Evolutionary conservation across 1,140 invertebrate genomes (phyloP), one percentile per base, ranked within the genome.

Genomic region (Temnothorax nylanderi): DNA sequence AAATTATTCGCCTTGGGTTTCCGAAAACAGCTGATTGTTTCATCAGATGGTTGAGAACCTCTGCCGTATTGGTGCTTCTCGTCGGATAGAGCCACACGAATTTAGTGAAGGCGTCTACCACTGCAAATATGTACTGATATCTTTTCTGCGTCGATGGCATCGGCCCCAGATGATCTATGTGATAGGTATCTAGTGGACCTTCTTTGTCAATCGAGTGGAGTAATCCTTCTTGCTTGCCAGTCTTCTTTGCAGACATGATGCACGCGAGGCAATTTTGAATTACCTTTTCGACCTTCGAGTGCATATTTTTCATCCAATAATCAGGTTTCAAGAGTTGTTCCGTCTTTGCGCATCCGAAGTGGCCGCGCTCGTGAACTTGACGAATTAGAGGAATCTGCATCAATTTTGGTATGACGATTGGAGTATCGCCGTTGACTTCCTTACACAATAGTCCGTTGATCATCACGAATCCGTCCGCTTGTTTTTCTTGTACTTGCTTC

Each of bases 41-140:
- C n/a, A 65, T 81, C 8, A 64, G 7, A 10, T 65, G 56, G 6
- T 26, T 4, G 0, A 78, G 16, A 2, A 64, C 58, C 13, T 78
- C 56, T 32, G 3, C 13, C 1, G 21, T n/a, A 0, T 6, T 16
- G 18, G 37, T 78, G 13, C 37, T 62, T 8, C 3, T 69, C 5
- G 64, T 81, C 0, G 77, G 47, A 37, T 80, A 80, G 0, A 69
- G 34, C 47, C 62, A 81, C 11, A 37, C n/a, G 7, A 69, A 81
- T 6, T 81, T 81, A 0, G 41, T 81, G 3, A 67, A 81, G 1
- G 58, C 47, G 13, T 69, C 62, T 5, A 69, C 13, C 0, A 81
- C 18, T 0, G 18, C 44, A 0, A 81, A 67, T 54, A 81, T 81
- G 4, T 81, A 16, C 16, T 67, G 60, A 8, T 69, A 69, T 18